Evolutionary conservation across 2,797 vertebrate species (phyloP), one percentile per base, ranked within the genome.

Genomic region (Pterois miles): DNA sequence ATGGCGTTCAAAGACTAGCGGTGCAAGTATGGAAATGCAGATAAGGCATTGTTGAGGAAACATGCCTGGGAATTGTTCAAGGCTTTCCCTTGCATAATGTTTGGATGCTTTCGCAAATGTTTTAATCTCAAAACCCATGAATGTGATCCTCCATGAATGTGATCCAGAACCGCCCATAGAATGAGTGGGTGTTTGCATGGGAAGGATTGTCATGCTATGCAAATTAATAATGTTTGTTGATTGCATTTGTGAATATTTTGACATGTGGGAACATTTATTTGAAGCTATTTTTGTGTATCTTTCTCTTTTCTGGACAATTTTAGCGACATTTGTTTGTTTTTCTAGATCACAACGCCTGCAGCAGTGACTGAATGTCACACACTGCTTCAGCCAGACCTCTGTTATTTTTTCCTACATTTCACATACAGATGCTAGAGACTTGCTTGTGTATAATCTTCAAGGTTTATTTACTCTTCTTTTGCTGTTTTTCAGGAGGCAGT

Each of bases 21-120:
- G 91, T 90, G 91, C 95, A 95, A 95, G 96, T 96, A 97, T 95
- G 96, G 96, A 97, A 97, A 97, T 96, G 97, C 95, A 97, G 96
- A 97, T 97, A 91, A 96, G 94, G 93, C 92, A 94, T 96, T 95
- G 92, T 96, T 95, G 94, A 94, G 93, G 85, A 85, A 93, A 96
- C 96, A 96, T 94, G 94, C 91, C 95, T 96, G 96, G 96, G 96
- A 96, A 96, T 96, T 94, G 92, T 93, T 90, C 93, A 95, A 95
- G 94, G 95, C 90, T 89, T 86, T 83, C 76, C 71, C 72, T 86
- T 82, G 91, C 88, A 91, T 89, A 91, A 90, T 89, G 72, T 89
- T 90, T 80, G 71, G 79, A 85, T 85, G 76, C 80, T 84, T 56
- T 82, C 95, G 93, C 90, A 88, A 92, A 93, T 94, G 94, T 89